Evolutionary conservation across 2,113 vertebrate species (phyloP), one percentile per base, ranked within the genome.

Genomic region (Perca schrenkii): DNA sequence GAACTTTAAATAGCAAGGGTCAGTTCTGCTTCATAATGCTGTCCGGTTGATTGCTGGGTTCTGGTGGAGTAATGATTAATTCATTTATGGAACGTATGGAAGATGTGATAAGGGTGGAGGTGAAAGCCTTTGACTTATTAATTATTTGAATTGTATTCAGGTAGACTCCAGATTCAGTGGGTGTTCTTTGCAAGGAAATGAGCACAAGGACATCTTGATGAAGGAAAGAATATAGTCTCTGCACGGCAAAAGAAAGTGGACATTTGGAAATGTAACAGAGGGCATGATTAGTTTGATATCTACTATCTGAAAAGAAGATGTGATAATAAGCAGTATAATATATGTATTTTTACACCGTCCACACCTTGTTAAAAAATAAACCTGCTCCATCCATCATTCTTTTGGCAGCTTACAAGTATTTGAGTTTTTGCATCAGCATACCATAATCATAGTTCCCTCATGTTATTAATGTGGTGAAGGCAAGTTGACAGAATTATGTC

Each of bases 121-220:
- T 52, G 60, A 82, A 70, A 75, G 54, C 73, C 73, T 86, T 73
- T 84, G 63, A 84, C 80, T 69, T 80, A 77, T 82, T 82, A 69
- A 88, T 90, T 82, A 79, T 68, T 47, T 60, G 61, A 72, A 76
- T 57, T 80, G 68, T 52, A 54, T 79, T 91, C 50, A 62, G 67
- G 74, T 78, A 34, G 46, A 69, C 65, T 64, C 46, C 47, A 40
- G 58, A 82, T 82, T 86, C 77, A 66, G 43, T 57, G 25, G 12
- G 14, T 57, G 53, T 61, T 80, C 72, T 77, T 28, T 79, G 63
- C 14, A 5, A 65, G 79, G 64, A 79, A 82, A 65, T 80, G 47
- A 43, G 43, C 14, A 21, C 77, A 76, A 82, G 81, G 74, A 79
- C 79, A 77, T 75, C 74, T 68, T 69, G 56, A 81, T 86, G 12